Evolutionary conservation across 23 tunicate species (phyloP).

Genomic region (Phallusia fumigata): DNA sequence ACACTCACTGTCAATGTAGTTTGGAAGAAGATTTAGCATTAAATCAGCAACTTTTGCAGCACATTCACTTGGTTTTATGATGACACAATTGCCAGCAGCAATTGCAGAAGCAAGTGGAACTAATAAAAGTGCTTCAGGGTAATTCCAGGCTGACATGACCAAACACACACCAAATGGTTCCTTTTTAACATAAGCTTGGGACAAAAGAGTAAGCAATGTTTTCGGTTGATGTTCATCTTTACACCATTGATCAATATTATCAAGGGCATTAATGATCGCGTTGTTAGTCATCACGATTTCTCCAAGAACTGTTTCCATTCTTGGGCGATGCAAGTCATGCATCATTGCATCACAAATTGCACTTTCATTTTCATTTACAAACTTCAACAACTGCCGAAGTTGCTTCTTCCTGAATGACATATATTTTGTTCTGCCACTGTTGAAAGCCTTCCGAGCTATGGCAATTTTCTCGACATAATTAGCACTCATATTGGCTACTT

Average conservation of each 20-base stretch:
- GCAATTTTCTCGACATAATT: neutral
- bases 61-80: constrained; percentile 72
- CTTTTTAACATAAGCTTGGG: constrained; percentile 34
- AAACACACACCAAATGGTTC: constrained; percentile 73
- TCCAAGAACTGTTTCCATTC: constrained; percentile 37
- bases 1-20: constrained; percentile 54
- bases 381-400: constrained; percentile 21
- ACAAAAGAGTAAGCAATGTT: constrained; percentile 14
- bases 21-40: constrained; percentile 32
- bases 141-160: constrained; percentile 82
- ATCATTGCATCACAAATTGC: constrained; percentile 32
- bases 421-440: constrained; percentile 36
- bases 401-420: constrained; percentile 64
- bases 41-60: constrained; percentile 41
- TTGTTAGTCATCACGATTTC: constrained; percentile 44
- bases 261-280: constrained; percentile 36
- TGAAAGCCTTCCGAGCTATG: constrained; percentile 25
- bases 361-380: constrained; percentile 47
- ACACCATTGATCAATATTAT: constrained; percentile 35
- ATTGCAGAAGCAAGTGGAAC: constrained; percentile 69
- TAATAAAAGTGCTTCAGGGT: constrained; percentile 46
- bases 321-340: constrained; percentile 41
- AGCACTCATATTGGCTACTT: neutral
- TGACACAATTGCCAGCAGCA: constrained; percentile 73
- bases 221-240: constrained; percentile 21